These are phyloP conservation scores for Tanytarsus gracilentus DNA, from an alignment of 2,888 invertebrate genomes.

Conservation along the genomic window DNA sequence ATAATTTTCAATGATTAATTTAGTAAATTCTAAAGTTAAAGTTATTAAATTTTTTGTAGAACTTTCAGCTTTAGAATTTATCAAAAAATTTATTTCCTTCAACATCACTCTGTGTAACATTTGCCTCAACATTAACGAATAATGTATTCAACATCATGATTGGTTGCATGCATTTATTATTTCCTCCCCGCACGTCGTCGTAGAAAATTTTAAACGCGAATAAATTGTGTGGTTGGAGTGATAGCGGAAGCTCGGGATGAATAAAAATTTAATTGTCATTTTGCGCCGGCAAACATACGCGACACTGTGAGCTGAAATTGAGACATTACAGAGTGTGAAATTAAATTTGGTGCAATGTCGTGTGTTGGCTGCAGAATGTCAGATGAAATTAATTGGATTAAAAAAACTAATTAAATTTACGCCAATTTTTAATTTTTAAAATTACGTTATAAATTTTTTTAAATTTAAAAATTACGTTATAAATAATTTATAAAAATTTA, in stretches of 20 bases:
- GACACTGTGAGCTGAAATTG: background rate
- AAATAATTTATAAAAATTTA: no score
- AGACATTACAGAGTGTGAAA: background rate
- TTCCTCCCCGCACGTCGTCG: background rate
- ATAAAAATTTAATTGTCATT: conserved; percentile 23
- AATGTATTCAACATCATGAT: conserved; percentile 4
- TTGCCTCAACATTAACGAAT: conserved; percentile 13
- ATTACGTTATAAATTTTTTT: no score
- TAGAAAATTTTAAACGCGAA: background rate
- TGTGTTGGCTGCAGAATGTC: no score
- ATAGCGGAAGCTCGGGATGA: background rate
- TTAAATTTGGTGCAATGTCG: conserved; percentile 8
- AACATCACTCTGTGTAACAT: conserved; percentile 15
- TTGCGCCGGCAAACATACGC: conserved; percentile 1
- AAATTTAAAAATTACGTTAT: no score
- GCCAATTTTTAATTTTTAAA: no score
- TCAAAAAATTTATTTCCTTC: no score
- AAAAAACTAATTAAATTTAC: no score
- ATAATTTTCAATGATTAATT: no score
- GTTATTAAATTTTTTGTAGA: background rate
- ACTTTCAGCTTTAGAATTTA: no score
- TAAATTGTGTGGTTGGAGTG: background rate
- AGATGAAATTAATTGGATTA: no score
- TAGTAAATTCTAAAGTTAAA: no score
- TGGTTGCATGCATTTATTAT: conserved; percentile 10